Percentiles rank a stretch among this genome's conserved stretches.
Evolutionary conservation across 1,140 invertebrate genomes (phyloP).

Genomic region (Pantala flavescens): DNA sequence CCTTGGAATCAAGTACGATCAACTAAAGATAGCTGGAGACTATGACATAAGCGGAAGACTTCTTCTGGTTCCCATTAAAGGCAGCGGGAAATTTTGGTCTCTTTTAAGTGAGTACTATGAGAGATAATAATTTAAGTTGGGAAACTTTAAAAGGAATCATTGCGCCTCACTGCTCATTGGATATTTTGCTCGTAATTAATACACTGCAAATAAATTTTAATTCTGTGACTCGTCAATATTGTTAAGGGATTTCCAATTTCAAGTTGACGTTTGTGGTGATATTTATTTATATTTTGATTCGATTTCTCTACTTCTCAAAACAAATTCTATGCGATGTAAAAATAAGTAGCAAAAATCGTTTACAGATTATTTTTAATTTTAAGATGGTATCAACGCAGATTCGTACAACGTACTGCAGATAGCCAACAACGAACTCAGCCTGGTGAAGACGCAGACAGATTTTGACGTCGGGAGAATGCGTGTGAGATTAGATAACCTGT

Average conservation of each 20-base stretch:
- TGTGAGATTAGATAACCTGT: conserved; percentile 28
- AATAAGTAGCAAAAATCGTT: too few relatives aligned
- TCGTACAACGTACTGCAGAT: conserved; percentile 18
- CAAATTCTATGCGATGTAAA: too few relatives aligned
- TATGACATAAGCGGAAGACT: conserved; percentile 27
- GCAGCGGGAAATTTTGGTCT: conserved; percentile 26
- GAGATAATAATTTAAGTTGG: background rate
- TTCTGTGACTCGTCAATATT: too few relatives aligned
- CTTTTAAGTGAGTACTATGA: conserved; percentile 23
- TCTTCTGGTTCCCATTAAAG: conserved; percentile 27
- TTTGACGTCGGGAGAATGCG: conserved; percentile 26
- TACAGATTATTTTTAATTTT: background rate
- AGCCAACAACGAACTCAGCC: conserved; percentile 14
- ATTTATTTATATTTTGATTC: too few relatives aligned
- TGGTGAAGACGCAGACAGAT: conserved; percentile 26
- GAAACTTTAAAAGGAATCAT: background rate
- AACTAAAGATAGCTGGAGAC: conserved; percentile 25
- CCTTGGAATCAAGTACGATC: conserved; percentile 24
- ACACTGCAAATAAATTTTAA: too few relatives aligned
- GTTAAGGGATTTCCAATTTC: too few relatives aligned
- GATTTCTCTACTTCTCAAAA: too few relatives aligned
- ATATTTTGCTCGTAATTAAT: too few relatives aligned
- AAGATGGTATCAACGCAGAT: conserved; percentile 13
- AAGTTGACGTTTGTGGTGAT: too few relatives aligned
- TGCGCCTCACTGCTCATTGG: too few relatives aligned